Evolutionary conservation across 1,140 invertebrate genomes (phyloP), one percentile per base, ranked within the genome.

Genomic region (Eumeta japonica): DNA sequence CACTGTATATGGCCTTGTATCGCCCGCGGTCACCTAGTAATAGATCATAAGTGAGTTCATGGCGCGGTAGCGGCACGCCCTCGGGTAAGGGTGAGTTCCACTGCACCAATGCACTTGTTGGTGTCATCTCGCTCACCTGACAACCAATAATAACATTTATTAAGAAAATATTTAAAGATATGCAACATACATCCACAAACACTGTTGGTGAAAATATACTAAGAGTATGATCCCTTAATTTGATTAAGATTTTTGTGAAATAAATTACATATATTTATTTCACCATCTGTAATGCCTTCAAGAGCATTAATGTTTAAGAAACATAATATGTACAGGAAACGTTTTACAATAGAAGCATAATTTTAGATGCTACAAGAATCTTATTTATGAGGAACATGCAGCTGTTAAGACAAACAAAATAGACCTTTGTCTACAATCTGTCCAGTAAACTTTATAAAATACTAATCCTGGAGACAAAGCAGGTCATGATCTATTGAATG

Each of bases 1-100:
- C 85, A 37, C 79, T 85, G 58, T 90, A 90, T 31, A 91, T 87
- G 29, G 84, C 82, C 72, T 89, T 89, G 67, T 88, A 92, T 52
- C 86, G 82, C 13, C 83, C 85, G 49, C 86, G 85, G 55, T 92
- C 89, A 50, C 83, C 86, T 43, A 90, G 77, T 33, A 88, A 67
- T 35, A 88, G 75, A 61, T 91, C 87, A 68, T 90, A 91, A 17
- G 81, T 80, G 38, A 90, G 74, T 39, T 90, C 86, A 13, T 66
- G 63, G 37, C 58, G 65, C 9, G 74, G 60, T 36, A 62, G 61
- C 39, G 75, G 73, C 16, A 79, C 73, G 36, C 83, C 82, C 29
- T 81, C 79, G 11, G 81, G 78, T 24, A 79, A 67, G 2, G 87
- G 87, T 9, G 82, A 79, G 45, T 83, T 83, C 84, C 89, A 87